phyloP scores from a whole-genome alignment of 2,888 invertebrate species.

The Clanis bilineata region DNA sequence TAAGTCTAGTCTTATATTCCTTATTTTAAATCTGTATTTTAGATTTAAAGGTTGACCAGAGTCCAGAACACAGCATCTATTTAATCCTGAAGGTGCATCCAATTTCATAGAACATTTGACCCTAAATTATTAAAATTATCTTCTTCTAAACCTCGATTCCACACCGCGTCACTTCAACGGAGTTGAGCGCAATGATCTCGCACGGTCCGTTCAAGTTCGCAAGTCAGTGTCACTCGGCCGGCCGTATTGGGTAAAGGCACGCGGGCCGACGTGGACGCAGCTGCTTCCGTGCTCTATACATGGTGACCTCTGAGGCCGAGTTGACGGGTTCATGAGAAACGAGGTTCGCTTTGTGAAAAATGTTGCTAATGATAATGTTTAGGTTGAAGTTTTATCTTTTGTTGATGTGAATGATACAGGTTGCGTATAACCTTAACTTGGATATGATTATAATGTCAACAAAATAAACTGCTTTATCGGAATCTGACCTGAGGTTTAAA shows the following conservation, averaged over 20 bases:
- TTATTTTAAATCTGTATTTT: too few species aligned
- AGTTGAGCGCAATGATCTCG: conserved; percentile 7
- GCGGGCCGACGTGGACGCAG: conserved; percentile 39
- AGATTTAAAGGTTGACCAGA: too few species aligned
- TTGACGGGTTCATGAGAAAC: neutral
- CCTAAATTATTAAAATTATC: too few species aligned
- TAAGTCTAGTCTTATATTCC: too few species aligned
- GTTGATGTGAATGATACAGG: neutral
- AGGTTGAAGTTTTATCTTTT: neutral
- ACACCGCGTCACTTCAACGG: neutral
- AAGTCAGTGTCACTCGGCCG: conserved; percentile 20
- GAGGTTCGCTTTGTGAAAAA: neutral
- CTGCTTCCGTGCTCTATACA: conserved; percentile 56
- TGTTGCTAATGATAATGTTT: neutral
- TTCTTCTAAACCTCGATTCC: neutral
- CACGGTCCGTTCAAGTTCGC: conserved; percentile 6
- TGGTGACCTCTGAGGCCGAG: conserved; percentile 38
- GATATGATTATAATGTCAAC: too few species aligned
- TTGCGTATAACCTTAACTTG: neutral
- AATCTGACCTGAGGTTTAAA: too few species aligned
- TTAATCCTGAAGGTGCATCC: too few species aligned
- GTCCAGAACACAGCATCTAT: too few species aligned
- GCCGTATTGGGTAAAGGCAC: conserved; percentile 43
- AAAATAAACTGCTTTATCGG: too few species aligned
- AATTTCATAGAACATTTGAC: too few species aligned